Base-by-base conservation (phyloP, 2,797 vertebrate genomes). In the Odontamblyopus rebecca region DNA sequence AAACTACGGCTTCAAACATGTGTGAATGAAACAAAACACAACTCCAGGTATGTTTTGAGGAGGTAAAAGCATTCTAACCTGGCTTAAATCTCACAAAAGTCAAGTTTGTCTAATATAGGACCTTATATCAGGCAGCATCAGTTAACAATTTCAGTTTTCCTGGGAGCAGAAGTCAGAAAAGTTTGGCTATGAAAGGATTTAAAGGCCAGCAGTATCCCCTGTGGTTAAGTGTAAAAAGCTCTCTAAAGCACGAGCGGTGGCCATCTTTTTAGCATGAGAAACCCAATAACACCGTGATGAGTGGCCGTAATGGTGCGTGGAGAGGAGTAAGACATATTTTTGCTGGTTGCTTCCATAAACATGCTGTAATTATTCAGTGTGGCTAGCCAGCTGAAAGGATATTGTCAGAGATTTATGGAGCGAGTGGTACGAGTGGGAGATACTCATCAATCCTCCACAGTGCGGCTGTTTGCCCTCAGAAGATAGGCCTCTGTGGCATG, bases 321-420 rank as follows among this genome's bases (percentile, higher is more conserved):
- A 81, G 75, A 81, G 84, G 88, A 92, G 85, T 82, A 89, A 89
- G 87, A 76, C 75, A 73, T 74, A 82, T 91, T 87, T 85, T 80
- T 80, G 61, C 65, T 81, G 84, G 82, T 83, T 80, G 85, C 86
- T 81, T 90, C 86, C 74, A 89, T 91, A 91, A 94, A 92, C 89
- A 91, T 80, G 83, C 61, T 66, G 68, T 90, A 93, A 93, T 92
- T 93, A 93, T 89, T 92, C 81, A 88, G 75, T 68, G 80, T 44
- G 2, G 84, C 73, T 77, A 80, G 79, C 77, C 79, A 82, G 80
- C 77, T 81, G 75, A 84, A 72, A 71, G 82, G 85, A 90, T 89
- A 89, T 91, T 91, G 89, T 90, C 90, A 89, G 78, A 89, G 89
- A 92, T 93, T 91, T 92, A 93, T 85, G 76, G 80, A 80, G 83